Evolutionary conservation across 2,113 vertebrate genomes (phyloP), one percentile per base, ranked within the genome.

Genomic region (Dicerorhinus sumatrensis): DNA sequence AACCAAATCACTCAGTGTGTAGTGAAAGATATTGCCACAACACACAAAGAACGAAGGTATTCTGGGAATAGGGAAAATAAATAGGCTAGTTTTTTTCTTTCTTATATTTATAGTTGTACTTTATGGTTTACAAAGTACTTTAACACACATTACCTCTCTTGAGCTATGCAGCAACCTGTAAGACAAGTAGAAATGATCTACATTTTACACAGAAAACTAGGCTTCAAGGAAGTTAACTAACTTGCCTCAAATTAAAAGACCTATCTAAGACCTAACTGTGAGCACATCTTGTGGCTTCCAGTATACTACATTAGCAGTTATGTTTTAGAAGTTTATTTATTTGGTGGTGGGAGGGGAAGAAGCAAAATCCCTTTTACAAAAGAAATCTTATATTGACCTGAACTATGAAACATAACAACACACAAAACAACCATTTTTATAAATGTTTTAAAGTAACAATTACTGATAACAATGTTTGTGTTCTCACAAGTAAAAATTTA

Each of bases 341-440:
- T 80, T 84, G 60, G 23, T 60, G 29, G 70, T 63, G 17, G 33
- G 6, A 14, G 65, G 48, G 21, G 48, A 62, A 72, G 54, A 6
- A 94, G 25, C 16, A 96, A 54, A 93, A 85, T n/a, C 25, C 46
- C n/a, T 94, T 89, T 94, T 58, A 97, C 60, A 94, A 96, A 96
- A 39, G 31, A 94, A 92, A 58, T 84, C 58, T 54, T 75, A 90
- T 5, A 70, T 7, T 94, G 39, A 94, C 23, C 65, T 72, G 10
- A 95, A 87, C 54, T 82, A 46, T 75, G 67, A 93, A 90, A 60
- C 46, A 96, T 31, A 62, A 63, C 87, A 90, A 82, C 69, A 94
- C 11, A 92, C 31, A 90, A 92, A 82, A 39, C 33, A 86, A 63
- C 36, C 73, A n/a, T 56, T 82, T 86, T 79, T 92, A 60, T 70